Evolutionary conservation across 1,140 invertebrate genomes (phyloP).

Genomic region (Drosophila insularis): DNA sequence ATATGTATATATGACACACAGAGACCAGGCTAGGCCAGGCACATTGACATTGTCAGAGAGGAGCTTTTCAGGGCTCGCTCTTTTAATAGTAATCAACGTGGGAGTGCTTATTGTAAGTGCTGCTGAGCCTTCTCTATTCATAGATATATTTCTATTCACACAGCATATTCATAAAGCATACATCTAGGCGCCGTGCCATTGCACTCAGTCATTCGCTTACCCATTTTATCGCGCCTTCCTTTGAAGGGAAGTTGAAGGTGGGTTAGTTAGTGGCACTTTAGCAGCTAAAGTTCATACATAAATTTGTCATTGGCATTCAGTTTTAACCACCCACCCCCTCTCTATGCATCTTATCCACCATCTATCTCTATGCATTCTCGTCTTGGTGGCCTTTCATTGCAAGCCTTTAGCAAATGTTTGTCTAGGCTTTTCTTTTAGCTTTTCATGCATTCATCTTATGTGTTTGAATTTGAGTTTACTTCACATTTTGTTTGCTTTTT

Average conservation of each 20-base stretch:
- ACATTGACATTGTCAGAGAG: constrained; percentile 74
- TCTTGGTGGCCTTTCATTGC: constrained; percentile 18
- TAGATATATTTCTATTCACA: constrained; percentile 52
- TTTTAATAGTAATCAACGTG: constrained; percentile 76
- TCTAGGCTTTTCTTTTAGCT: constrained; percentile 42
- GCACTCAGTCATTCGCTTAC: constrained; percentile 49
- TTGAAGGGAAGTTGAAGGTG: constrained; percentile 6
- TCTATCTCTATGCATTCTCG: not conserved
- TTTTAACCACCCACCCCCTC: constrained; percentile 15
- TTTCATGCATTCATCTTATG: constrained; percentile 39
- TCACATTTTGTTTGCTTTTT: constrained; percentile 18
- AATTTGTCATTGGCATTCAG: constrained; percentile 79
- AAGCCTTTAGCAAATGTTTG: constrained; percentile 44
- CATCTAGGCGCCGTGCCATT: constrained; percentile 66
- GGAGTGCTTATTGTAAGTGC: constrained; percentile 71
- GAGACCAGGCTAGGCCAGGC: constrained; percentile 35
- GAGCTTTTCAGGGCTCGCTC: constrained; percentile 40
- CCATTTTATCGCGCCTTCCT: constrained; percentile 10
- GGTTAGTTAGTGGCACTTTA: constrained; percentile 79
- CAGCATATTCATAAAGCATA: constrained; percentile 64
- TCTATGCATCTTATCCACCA: too few relatives aligned
- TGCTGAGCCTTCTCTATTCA: constrained; percentile 63
- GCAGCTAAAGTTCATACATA: constrained; percentile 76
- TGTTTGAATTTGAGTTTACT: constrained; percentile 50
- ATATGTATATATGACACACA: constrained; percentile 35